Base-by-base conservation (phyloP, 2,888 invertebrate species). In the Arge pagana region DNA sequence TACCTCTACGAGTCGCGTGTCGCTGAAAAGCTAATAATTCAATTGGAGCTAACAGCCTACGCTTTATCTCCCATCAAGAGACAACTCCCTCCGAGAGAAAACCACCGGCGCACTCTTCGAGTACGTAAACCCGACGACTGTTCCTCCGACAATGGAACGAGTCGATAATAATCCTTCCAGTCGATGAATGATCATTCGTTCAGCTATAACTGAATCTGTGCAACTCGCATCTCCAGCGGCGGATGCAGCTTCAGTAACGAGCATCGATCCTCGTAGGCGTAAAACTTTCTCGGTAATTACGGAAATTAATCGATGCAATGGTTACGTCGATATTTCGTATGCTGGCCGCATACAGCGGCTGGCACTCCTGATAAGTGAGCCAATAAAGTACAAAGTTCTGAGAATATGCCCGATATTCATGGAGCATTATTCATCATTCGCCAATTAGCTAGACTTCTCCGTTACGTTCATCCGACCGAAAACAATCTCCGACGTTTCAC, bases 281-380 rank as follows among this genome's bases (percentile, higher is more conserved):
- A 60, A 64, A 66, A 64, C 61, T 67, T 65, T 56, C 55, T 50
- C 54, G 57, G 64, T 70, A 68, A 68, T 67, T 65, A 63, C 66
- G 58, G 60, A 63, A 66, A 67, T 66, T 70, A 67, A 70, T 70
- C 67, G 68, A 31, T 18, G 31, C 19, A 45, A 37, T 54, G 59
- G 57, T 56, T 57, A 59, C 61, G 60, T 56, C 59, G 61, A 63
- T 56, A 53, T 54, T 58, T 56, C 28, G 48, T 40, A 42, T 37
- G 24, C 43, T 52, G 53, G 53, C 48, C 54, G 43, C 35, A 35
- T 35, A 45, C 35, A 33, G 21, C 18, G 33, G 33, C 33, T 23
- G 45, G 48, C 55, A 62, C 58, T 53, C 59, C 53, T 55, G 66
- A 68, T 63, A 67, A 65, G 63, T 69, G 63, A 52, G 36, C 58